A percentile compares a stretch with the other conserved stretches of the same genome.
These are phyloP conservation scores for Tricholaema leucomelas DNA, from an alignment of 2,113 vertebrate genomes.

Conservation along the genomic window DNA sequence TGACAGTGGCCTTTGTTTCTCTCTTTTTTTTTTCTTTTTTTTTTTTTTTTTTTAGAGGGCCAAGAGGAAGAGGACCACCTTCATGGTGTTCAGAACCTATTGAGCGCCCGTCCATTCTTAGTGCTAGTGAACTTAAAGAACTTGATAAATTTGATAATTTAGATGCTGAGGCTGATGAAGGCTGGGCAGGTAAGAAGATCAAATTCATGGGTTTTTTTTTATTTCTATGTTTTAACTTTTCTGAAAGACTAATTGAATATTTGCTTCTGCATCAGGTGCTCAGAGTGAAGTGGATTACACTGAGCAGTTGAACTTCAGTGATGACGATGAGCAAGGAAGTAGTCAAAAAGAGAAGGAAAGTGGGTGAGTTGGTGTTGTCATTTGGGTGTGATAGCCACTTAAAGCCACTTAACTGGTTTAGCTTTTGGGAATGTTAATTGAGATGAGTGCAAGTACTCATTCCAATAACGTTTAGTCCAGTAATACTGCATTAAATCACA, in stretches of 20 bases:
- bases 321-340: slow-evolving; percentile 94
- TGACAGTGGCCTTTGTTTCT: background rate
- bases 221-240: background rate
- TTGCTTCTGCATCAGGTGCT: slow-evolving; percentile 80
- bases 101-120: slow-evolving; percentile 94
- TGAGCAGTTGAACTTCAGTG: slow-evolving; percentile 98
- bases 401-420: background rate
- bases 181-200: slow-evolving; percentile 91
- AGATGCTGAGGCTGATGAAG: slow-evolving; percentile 95
- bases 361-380: slow-evolving; percentile 75
- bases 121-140: slow-evolving; percentile 94
- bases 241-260: background rate
- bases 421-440: background rate
- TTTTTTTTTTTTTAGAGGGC: slow-evolving; percentile 70
- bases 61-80: slow-evolving; percentile 82
- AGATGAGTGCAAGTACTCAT: background rate
- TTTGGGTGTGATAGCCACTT: background rate
- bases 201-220: background rate
- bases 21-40: background rate
- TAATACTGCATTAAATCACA: background rate
- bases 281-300: slow-evolving; percentile 99
- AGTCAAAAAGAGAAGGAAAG: slow-evolving; percentile 87
- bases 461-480: background rate
- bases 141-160: slow-evolving; percentile 95
- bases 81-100: slow-evolving; percentile 86